phyloP scores from a whole-genome alignment of 30 jellyfish, hydroid and myxozoan genomes.

The Cassiopea xamachana region DNA sequence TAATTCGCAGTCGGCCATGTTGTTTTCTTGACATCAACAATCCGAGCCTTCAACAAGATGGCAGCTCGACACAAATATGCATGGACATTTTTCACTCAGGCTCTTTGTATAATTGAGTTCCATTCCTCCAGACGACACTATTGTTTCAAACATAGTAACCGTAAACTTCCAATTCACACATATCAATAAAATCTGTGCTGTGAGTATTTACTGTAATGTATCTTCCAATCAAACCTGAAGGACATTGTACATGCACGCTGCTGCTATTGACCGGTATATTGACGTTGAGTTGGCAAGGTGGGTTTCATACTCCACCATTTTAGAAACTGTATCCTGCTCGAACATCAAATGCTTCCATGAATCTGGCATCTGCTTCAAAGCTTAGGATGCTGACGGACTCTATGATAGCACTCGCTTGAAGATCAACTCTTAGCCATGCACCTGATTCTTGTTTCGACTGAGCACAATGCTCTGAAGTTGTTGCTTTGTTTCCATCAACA shows the following conservation, averaged over 20 bases:
- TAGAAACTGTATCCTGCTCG: slow-evolving; percentile 1
- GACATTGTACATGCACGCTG: neutral
- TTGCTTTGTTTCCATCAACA: slow-evolving; percentile 19
- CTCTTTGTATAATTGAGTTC: too few relatives aligned
- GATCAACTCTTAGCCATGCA: slow-evolving; percentile 18
- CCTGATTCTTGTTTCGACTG: neutral
- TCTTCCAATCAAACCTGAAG: neutral
- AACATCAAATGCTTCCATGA: slow-evolving; percentile 2
- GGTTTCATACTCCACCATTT: slow-evolving; percentile 20
- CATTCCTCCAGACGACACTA: too few relatives aligned
- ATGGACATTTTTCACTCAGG: too few relatives aligned
- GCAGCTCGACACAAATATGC: too few relatives aligned
- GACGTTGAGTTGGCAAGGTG: neutral
- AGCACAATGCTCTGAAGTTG: neutral
- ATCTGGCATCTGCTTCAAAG: neutral
- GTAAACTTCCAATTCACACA: slow-evolving; percentile 11
- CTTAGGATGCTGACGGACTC: neutral
- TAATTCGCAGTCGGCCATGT: too few relatives aligned
- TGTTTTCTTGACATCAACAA: too few relatives aligned
- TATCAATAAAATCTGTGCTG: neutral
- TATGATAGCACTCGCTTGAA: neutral
- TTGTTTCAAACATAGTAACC: neutral
- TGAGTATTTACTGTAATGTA: neutral
- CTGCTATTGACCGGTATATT: neutral
- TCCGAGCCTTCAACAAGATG: too few relatives aligned